These are phyloP conservation scores for Mesembrinibis cayennensis DNA, from an alignment of 2,113 vertebrate species.

Conservation along the genomic window DNA sequence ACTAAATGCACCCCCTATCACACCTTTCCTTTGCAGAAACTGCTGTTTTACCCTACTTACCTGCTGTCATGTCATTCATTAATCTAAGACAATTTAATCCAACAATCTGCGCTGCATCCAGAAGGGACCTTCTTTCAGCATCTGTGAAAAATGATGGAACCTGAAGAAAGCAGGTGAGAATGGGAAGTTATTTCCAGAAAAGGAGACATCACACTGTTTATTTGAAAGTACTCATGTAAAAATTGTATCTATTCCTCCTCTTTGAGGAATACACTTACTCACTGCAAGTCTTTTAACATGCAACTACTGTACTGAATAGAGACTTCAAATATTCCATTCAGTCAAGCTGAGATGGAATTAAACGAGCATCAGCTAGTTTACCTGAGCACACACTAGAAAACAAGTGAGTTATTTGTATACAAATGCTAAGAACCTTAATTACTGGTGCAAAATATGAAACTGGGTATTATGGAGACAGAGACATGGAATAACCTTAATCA, in stretches of 20 bases:
- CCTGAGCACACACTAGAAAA: neutral
- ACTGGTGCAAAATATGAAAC: neutral
- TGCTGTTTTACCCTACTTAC: constrained; percentile 39
- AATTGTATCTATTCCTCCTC: neutral
- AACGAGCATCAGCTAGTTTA: neutral
- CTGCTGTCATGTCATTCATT: constrained; percentile 86
- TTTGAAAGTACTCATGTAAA: neutral
- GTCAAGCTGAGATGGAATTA: neutral
- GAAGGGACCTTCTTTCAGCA: constrained; percentile 81
- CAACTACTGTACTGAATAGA: neutral
- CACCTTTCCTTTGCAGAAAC: neutral
- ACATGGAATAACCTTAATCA: neutral
- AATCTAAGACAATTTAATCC: constrained; percentile 80
- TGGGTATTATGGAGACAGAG: neutral
- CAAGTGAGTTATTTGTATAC: neutral
- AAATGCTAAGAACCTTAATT: neutral
- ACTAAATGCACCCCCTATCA: neutral
- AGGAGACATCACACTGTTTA: neutral
- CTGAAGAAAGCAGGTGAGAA: constrained; percentile 44
- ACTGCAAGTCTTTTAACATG: neutral
- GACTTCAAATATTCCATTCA: neutral
- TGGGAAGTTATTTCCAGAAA: neutral
- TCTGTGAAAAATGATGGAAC: constrained; percentile 85
- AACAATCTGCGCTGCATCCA: constrained; percentile 83
- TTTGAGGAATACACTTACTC: neutral